A percentile compares a stretch with the other conserved stretches of the same genome.
Conservation (phyloP, 2,888 invertebrate species). For the Erebia aethiops region DNA sequence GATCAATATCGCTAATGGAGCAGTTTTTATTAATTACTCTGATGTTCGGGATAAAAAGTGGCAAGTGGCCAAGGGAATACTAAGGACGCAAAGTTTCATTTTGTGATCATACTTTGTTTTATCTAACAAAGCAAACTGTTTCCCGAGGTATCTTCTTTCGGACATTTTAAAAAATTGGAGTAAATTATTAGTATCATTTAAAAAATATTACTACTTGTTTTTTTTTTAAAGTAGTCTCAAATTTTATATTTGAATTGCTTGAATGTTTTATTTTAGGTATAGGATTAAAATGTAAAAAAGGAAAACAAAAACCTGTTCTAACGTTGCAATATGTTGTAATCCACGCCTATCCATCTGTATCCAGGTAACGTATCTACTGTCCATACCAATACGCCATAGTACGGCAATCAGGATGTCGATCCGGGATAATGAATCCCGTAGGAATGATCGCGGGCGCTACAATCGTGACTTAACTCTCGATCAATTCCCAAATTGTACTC, state of each 20-base stretch:
- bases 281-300: not conserved
- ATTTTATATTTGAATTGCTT: not conserved
- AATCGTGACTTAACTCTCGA: slow-evolving; percentile 80
- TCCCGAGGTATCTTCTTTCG: too few species aligned
- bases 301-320: not conserved
- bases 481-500: slow-evolving; percentile 70
- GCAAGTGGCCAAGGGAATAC: slow-evolving; percentile 4
- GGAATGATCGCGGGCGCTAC: slow-evolving; percentile 70
- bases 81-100: not conserved
- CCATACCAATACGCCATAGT: slow-evolving; percentile 38
- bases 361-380: slow-evolving; percentile 31
- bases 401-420: slow-evolving; percentile 67
- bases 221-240: too few species aligned
- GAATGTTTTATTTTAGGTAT: too few species aligned
- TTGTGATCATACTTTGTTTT: not conserved
- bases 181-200: too few species aligned
- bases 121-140: not conserved
- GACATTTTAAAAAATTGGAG: too few species aligned
- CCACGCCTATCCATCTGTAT: slow-evolving; percentile 9
- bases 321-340: not conserved
- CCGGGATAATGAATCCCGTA: slow-evolving; percentile 77
- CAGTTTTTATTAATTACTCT: slow-evolving; percentile 72
- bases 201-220: too few species aligned
- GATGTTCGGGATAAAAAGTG: slow-evolving; percentile 49
- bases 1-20: slow-evolving; percentile 77